Evolutionary conservation across 2,888 invertebrate genomes (phyloP).

Genomic region (Drosophila greeni): DNA sequence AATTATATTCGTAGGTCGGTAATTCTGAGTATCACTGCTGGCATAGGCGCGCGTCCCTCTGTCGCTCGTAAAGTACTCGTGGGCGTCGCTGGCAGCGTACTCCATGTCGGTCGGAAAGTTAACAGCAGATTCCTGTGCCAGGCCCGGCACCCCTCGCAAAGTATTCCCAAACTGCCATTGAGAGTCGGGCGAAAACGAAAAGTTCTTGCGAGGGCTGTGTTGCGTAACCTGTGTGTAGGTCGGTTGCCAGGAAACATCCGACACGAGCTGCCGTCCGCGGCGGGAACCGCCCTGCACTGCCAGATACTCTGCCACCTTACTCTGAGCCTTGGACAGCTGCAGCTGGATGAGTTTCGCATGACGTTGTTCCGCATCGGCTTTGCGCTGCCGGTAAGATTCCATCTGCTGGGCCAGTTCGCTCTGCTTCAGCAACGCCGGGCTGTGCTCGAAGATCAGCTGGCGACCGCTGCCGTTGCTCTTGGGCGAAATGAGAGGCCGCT

Average conservation of each 20-base stretch:
- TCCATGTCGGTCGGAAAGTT: conserved; percentile 59
- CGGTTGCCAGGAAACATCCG: conserved; percentile 47
- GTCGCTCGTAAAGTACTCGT: conserved; percentile 44
- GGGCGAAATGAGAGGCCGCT: conserved; percentile 40
- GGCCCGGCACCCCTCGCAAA: conserved; percentile 52
- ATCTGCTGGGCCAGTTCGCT: conserved; percentile 60
- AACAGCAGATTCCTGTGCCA: conserved; percentile 42
- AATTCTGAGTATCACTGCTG: conserved; percentile 35
- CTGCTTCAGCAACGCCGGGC: conserved; percentile 69
- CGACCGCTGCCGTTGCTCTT: conserved; percentile 44
- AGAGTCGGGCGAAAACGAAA: conserved; percentile 52
- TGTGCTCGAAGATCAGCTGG: conserved; percentile 65
- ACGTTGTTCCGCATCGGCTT: conserved; percentile 60
- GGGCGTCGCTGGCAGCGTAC: conserved; percentile 52
- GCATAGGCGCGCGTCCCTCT: conserved; percentile 55
- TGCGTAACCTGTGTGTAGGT: conserved; percentile 41
- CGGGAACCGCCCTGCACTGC: conserved; percentile 34
- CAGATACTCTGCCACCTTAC: conserved; percentile 51
- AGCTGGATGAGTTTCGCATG: conserved; percentile 68
- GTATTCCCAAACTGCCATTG: conserved; percentile 64
- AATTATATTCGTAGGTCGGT: conserved; percentile 66
- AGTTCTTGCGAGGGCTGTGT: conserved; percentile 44
- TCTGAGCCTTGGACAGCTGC: conserved; percentile 66
- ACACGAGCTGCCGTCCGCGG: conserved; percentile 46
- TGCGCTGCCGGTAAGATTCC: conserved; percentile 63